Conservation (phyloP, 2,113 vertebrate genomes). For the Aleadryas rufinucha region DNA sequence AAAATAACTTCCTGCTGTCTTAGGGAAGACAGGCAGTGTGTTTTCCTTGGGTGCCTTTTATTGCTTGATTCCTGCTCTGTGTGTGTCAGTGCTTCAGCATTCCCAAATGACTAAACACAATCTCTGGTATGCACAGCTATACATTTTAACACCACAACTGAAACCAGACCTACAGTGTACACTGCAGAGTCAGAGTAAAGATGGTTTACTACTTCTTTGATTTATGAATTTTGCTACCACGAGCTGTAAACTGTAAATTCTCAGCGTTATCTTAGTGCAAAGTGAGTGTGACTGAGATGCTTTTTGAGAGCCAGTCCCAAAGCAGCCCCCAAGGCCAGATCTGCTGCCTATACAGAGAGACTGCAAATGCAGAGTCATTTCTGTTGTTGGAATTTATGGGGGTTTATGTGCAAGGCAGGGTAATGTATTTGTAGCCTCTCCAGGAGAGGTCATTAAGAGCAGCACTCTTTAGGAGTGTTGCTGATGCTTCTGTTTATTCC, state of each 20-base stretch:
- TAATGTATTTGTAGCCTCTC: background rate
- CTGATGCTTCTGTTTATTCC: background rate
- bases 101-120: background rate
- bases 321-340: background rate
- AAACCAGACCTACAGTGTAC: background rate
- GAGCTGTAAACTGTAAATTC: background rate
- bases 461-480: background rate
- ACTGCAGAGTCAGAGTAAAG: background rate
- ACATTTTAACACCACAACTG: background rate
- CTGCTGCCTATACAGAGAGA: background rate
- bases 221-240: background rate
- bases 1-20: background rate
- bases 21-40: background rate
- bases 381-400: background rate
- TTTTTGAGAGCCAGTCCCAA: background rate
- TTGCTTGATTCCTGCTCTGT: constrained; percentile 4
- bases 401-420: background rate
- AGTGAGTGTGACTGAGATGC: background rate
- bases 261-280: background rate
- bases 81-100: background rate
- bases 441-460: background rate
- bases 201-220: background rate
- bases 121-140: background rate
- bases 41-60: background rate
- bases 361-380: background rate